phyloP scores from a whole-genome alignment of 2,888 invertebrate species.

The Pristionchus entomophagus region DNA sequence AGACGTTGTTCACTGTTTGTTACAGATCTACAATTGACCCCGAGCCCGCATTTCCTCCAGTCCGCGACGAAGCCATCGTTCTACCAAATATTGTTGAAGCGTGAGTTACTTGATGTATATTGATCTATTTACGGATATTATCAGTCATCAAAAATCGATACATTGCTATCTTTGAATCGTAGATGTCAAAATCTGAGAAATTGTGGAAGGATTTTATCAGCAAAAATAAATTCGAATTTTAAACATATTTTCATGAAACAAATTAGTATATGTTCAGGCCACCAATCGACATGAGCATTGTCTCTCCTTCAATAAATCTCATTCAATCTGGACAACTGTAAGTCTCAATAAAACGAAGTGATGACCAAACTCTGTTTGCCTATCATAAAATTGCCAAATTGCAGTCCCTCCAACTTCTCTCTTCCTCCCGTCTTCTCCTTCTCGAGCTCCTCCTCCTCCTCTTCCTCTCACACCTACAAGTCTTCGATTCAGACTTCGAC shows the following conservation, averaged over 20 bases:
- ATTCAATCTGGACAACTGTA: conserved; percentile 31
- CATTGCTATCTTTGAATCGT: too few species aligned
- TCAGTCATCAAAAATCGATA: too few species aligned
- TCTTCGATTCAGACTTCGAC: neutral
- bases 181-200: too few species aligned
- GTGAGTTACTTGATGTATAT: neutral
- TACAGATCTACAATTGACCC: neutral
- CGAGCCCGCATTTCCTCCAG: neutral
- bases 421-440: conserved; percentile 44
- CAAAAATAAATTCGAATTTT: too few species aligned
- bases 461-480: neutral
- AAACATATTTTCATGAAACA: neutral
- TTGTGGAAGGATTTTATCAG: too few species aligned
- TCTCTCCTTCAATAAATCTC: conserved; percentile 28
- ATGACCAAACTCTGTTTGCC: too few species aligned
- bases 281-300: conserved; percentile 23
- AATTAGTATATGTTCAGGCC: neutral
- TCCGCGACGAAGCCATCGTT: conserved; percentile 5
- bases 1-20: neutral
- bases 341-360: too few species aligned
- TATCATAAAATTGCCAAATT: neutral
- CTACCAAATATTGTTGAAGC: conserved; percentile 20
- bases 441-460: neutral
- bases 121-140: too few species aligned
- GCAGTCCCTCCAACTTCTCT: conserved; percentile 25